Evolutionary conservation across 2,113 vertebrate genomes (phyloP).

Genomic region (Semnornis frantzii): DNA sequence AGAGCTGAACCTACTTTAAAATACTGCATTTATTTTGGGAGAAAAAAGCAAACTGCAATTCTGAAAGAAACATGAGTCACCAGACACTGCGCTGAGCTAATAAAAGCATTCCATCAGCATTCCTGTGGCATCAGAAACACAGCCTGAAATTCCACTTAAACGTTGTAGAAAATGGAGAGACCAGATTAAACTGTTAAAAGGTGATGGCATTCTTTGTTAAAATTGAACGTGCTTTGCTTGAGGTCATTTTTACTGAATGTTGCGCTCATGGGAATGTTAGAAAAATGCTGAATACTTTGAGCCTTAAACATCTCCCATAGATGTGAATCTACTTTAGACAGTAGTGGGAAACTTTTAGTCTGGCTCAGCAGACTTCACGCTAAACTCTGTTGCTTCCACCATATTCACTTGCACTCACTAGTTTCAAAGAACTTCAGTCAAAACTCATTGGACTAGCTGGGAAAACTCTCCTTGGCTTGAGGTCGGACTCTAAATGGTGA

Average conservation of each 20-base stretch:
- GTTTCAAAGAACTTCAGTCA: slow-evolving; percentile 7
- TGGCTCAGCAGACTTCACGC: background rate
- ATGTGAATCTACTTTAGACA: background rate
- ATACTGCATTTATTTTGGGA: background rate
- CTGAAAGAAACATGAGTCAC: slow-evolving; percentile 5
- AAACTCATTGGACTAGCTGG: background rate
- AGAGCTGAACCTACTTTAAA: background rate
- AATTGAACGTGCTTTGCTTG: background rate
- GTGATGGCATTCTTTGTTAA: background rate
- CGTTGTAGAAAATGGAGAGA: background rate
- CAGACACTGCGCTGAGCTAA: background rate
- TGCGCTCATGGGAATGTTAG: background rate
- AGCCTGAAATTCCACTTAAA: slow-evolving; percentile 25
- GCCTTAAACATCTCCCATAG: background rate
- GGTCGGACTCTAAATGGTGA: background rate
- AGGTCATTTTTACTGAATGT: background rate
- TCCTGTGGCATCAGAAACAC: background rate
- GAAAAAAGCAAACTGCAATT: background rate
- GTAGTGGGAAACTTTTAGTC: background rate
- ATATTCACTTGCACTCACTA: background rate
- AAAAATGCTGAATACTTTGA: background rate
- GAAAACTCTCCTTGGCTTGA: slow-evolving; percentile 1
- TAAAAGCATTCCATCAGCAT: slow-evolving; percentile 52
- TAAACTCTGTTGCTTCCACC: background rate
- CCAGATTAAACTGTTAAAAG: background rate